Evolutionary conservation across 1,140 invertebrate species (phyloP).

Genomic region (Palaemon carinicauda): DNA sequence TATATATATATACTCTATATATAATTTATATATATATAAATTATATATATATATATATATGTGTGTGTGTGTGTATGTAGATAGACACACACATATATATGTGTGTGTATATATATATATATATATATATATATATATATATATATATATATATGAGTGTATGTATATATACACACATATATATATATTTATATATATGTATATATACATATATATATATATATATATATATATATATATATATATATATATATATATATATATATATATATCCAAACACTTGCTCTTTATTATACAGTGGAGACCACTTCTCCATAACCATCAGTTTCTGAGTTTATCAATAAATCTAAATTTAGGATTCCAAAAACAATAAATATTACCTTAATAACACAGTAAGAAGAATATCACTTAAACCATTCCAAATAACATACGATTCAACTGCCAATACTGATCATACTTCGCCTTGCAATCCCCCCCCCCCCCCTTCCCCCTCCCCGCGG

Average conservation of each 20-base stretch:
- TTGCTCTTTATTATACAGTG: no score
- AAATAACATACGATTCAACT: no score
- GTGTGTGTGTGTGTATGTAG: background rate
- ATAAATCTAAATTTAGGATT: no score
- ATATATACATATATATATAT: background rate
- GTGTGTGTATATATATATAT: background rate
- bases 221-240: constrained; percentile 2
- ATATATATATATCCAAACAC: background rate
- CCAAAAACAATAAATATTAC: no score
- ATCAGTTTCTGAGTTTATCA: no score
- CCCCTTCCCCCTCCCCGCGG: no score
- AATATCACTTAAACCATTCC: no score
- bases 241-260: background rate
- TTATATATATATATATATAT: background rate
- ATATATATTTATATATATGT: background rate
- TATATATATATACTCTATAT: no score
- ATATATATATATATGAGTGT: background rate
- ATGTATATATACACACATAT: background rate
- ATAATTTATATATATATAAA: background rate
- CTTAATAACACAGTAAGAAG: no score
- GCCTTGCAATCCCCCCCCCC: no score
- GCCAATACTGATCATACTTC: no score
- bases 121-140: background rate
- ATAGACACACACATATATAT: background rate
- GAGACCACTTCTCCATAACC: no score